phyloP scores from a whole-genome alignment of 2,888 invertebrate species.

The Craniophora ligustri region DNA sequence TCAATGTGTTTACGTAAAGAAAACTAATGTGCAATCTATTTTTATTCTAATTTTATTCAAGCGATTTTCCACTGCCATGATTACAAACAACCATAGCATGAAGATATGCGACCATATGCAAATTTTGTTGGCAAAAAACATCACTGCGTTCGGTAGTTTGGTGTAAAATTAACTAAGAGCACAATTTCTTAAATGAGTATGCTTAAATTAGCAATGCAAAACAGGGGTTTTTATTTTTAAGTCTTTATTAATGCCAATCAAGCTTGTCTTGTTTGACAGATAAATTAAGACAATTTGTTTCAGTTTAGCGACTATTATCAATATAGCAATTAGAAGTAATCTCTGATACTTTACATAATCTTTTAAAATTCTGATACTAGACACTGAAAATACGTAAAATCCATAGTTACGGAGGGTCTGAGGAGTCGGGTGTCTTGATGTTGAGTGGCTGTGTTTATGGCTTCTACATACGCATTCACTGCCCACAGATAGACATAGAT shows the following conservation, averaged over 20 bases:
- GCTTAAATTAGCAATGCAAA: background rate
- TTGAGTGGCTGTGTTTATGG: no score
- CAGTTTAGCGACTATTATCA: no score
- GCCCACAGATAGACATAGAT: no score
- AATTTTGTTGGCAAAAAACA: constrained; percentile 22
- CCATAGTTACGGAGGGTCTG: no score
- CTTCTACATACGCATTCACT: no score
- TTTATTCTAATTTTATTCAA: constrained; percentile 46
- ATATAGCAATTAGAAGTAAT: no score
- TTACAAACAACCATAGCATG: constrained; percentile 26
- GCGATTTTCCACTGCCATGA: constrained; percentile 40
- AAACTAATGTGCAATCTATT: constrained; percentile 27
- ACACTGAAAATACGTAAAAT: no score
- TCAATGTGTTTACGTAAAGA: constrained; percentile 32
- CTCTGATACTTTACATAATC: no score
- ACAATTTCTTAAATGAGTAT: constrained; percentile 35
- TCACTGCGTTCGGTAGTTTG: background rate
- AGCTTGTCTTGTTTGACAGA: background rate
- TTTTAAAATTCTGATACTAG: no score
- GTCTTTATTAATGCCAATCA: background rate
- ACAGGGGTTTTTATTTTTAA: background rate
- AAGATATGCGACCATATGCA: constrained; percentile 42
- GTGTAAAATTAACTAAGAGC: constrained; percentile 15
- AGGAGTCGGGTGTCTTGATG: no score
- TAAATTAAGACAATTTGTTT: background rate